Evolutionary conservation across 2,888 invertebrate genomes (phyloP).

Genomic region (Protonemura montana): DNA sequence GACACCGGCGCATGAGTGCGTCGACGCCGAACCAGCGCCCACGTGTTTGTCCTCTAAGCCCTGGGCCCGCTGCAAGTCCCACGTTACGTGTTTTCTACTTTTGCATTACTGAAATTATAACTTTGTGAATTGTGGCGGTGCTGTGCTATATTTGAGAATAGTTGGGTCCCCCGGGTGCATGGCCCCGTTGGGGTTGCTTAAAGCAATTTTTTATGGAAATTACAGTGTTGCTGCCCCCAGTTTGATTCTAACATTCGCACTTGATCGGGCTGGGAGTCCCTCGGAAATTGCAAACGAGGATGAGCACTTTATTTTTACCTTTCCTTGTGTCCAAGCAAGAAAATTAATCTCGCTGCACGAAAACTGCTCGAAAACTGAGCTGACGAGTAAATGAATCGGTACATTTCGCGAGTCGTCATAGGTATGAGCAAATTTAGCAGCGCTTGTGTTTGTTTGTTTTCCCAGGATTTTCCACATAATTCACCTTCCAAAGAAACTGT

Average conservation of each 20-base stretch:
- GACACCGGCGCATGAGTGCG: background rate
- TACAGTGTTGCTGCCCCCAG: background rate
- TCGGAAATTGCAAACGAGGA: too few relatives aligned
- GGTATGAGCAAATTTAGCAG: too few relatives aligned
- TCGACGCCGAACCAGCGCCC: background rate
- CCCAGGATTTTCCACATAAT: background rate
- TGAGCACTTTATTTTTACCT: too few relatives aligned
- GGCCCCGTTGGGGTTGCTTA: background rate
- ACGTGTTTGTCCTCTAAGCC: background rate
- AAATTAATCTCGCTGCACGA: too few relatives aligned
- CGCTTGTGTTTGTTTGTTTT: too few relatives aligned
- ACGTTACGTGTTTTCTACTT: background rate
- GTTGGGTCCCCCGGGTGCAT: background rate
- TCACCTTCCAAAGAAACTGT: background rate
- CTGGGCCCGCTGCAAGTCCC: background rate
- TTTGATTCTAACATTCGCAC: too few relatives aligned
- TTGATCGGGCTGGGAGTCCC: too few relatives aligned
- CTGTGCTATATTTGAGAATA: background rate
- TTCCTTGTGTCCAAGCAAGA: too few relatives aligned
- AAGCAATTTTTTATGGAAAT: background rate
- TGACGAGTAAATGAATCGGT: too few relatives aligned
- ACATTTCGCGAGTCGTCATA: too few relatives aligned
- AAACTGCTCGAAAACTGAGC: too few relatives aligned
- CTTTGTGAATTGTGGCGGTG: conserved; percentile 12
- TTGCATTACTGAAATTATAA: conserved; percentile 7